Conservation (phyloP, 64 coral and sea anemone species). For the Porites lutea region DNA sequence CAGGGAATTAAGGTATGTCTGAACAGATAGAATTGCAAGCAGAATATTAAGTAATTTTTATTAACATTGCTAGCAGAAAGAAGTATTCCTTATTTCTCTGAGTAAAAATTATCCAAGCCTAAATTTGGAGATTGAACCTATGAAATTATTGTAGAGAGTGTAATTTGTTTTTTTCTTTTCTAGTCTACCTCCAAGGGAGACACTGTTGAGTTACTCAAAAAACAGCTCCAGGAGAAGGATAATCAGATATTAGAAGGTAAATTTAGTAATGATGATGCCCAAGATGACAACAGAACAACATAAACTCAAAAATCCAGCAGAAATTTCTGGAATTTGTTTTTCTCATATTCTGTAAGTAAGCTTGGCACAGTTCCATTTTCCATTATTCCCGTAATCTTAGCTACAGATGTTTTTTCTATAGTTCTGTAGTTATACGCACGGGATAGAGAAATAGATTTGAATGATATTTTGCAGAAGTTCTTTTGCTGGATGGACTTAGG, state of each 20-base stretch:
- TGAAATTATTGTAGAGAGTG: too few species aligned
- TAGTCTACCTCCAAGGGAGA: constrained; percentile 79
- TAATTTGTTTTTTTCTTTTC: background rate
- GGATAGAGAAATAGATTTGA: background rate
- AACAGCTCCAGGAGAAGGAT: constrained; percentile 85
- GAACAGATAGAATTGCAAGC: too few species aligned
- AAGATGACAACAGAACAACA: too few species aligned
- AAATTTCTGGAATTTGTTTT: background rate
- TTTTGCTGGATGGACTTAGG: background rate
- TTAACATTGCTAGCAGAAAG: too few species aligned
- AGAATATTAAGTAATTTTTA: too few species aligned
- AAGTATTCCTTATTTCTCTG: too few species aligned
- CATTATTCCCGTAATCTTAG: constrained; percentile 24
- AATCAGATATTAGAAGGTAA: constrained; percentile 73
- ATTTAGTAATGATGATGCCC: too few species aligned
- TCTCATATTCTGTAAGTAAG: too few species aligned
- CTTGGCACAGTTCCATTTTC: background rate
- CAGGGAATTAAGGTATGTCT: too few species aligned
- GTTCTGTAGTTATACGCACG: constrained; percentile 22
- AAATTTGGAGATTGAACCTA: too few species aligned
- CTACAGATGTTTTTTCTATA: constrained; percentile 9
- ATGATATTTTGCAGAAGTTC: constrained; percentile 9
- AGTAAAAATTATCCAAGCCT: too few species aligned
- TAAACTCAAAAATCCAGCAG: too few species aligned
- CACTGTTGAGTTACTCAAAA: constrained; percentile 58